phyloP scores from a whole-genome alignment of 2,888 invertebrate species.

The Ferdinandea cuprea region DNA sequence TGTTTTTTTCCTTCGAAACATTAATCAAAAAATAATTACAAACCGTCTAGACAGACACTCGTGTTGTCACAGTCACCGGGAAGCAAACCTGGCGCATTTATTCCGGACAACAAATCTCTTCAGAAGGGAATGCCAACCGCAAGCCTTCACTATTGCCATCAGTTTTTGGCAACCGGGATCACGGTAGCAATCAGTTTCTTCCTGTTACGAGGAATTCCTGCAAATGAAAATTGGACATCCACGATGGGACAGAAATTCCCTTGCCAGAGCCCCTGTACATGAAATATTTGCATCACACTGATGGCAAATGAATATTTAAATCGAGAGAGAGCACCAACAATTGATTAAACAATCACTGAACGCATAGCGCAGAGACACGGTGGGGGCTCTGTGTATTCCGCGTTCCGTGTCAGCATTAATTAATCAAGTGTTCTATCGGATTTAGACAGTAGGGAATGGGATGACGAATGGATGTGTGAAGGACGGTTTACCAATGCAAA shows the following conservation, averaged over 20 bases:
- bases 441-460: slow-evolving; percentile 8
- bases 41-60: slow-evolving; percentile 67
- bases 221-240: slow-evolving; percentile 15
- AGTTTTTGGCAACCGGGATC: slow-evolving; percentile 24
- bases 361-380: slow-evolving; percentile 1
- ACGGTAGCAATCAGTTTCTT: slow-evolving; percentile 48
- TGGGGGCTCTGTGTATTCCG: neutral
- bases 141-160: slow-evolving; percentile 25
- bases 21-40: slow-evolving; percentile 69
- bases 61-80: slow-evolving; percentile 32
- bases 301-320: slow-evolving; percentile 67
- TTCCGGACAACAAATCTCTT: slow-evolving; percentile 24
- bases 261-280: slow-evolving; percentile 20
- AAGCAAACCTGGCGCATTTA: slow-evolving; percentile 4
- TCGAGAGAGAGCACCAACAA: slow-evolving; percentile 24
- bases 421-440: slow-evolving; percentile 60
- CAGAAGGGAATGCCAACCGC: slow-evolving; percentile 33
- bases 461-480: neutral
- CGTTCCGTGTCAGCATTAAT: slow-evolving; percentile 52
- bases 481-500: neutral
- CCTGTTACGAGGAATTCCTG: slow-evolving; percentile 20
- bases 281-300: slow-evolving; percentile 35
- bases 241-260: slow-evolving; percentile 17
- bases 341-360: slow-evolving; percentile 52
- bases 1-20: slow-evolving; percentile 42